Percentiles rank a stretch among this genome's conserved stretches.
Evolutionary conservation across 2,797 vertebrate genomes (phyloP).

Genomic region (Hybognathus amarus): DNA sequence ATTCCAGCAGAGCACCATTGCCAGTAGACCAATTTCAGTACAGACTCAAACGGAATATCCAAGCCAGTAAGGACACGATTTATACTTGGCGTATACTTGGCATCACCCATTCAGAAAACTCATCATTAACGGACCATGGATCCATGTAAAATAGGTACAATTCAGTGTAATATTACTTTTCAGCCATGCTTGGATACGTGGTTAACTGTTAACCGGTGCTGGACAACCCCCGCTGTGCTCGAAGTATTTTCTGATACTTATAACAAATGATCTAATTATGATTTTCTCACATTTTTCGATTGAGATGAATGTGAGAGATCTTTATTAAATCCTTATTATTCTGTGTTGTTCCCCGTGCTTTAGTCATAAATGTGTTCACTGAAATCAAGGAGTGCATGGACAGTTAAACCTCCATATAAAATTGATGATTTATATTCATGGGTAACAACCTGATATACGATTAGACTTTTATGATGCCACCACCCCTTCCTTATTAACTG

Average conservation of each 20-base stretch:
- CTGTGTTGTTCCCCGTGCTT: conserved; percentile 6
- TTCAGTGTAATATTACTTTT: conserved; percentile 13
- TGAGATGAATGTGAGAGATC: conserved; percentile 9
- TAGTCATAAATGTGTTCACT: conserved; percentile 29
- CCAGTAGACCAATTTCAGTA: conserved; percentile 44
- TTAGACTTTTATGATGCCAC: conserved; percentile 46
- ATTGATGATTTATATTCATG: conserved; percentile 63
- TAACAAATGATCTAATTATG: conserved; percentile 12
- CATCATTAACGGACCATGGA: conserved; percentile 13
- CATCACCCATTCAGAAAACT: conserved; percentile 66
- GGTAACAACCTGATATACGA: conserved; percentile 56
- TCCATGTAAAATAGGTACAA: conserved; percentile 25
- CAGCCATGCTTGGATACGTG: background rate
- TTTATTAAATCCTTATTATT: conserved; percentile 45
- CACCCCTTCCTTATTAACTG: conserved; percentile 27
- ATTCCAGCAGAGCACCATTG: conserved; percentile 19
- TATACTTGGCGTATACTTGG: conserved; percentile 55
- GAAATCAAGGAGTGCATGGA: conserved; percentile 60
- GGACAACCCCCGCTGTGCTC: background rate
- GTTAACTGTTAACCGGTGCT: background rate
- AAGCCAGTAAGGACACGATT: conserved; percentile 72
- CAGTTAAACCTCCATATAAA: conserved; percentile 53
- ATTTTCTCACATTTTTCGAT: background rate
- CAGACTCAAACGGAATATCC: conserved; percentile 69
- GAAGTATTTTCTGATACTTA: conserved; percentile 25